Evolutionary conservation across 2,113 vertebrate species (phyloP).

Genomic region (Tauraco erythrolophus): DNA sequence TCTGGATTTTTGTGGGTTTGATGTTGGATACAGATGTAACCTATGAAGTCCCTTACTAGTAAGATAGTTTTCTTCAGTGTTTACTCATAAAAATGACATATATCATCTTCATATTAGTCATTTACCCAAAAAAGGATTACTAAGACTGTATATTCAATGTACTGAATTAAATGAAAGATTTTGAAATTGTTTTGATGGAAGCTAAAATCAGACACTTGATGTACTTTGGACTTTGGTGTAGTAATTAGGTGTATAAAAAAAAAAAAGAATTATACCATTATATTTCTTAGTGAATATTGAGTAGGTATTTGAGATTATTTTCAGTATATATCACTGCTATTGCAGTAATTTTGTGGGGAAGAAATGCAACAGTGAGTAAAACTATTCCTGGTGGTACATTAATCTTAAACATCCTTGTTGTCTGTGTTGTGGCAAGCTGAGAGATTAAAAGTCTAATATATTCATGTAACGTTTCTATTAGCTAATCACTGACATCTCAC

Average conservation of each 20-base stretch:
- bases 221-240: neutral
- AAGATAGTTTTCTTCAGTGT: neutral
- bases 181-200: neutral
- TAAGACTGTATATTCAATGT: neutral
- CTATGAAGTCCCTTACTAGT: neutral
- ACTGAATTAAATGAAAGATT: neutral
- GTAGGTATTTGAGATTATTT: neutral
- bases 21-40: neutral
- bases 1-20: neutral
- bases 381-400: neutral
- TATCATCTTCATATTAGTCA: neutral
- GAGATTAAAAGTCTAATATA: neutral
- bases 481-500: neutral
- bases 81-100: neutral
- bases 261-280: neutral
- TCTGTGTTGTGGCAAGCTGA: neutral
- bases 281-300: neutral
- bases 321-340: neutral
- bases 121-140: neutral
- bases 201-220: neutral
- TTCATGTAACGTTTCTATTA: neutral
- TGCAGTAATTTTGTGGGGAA: neutral
- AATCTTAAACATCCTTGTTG: neutral
- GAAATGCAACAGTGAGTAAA: neutral
- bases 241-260: accelerated